Evolutionary conservation across 2,113 vertebrate genomes (phyloP), one percentile per base, ranked within the genome.

Genomic region (Chamaetylas fuelleborni): DNA sequence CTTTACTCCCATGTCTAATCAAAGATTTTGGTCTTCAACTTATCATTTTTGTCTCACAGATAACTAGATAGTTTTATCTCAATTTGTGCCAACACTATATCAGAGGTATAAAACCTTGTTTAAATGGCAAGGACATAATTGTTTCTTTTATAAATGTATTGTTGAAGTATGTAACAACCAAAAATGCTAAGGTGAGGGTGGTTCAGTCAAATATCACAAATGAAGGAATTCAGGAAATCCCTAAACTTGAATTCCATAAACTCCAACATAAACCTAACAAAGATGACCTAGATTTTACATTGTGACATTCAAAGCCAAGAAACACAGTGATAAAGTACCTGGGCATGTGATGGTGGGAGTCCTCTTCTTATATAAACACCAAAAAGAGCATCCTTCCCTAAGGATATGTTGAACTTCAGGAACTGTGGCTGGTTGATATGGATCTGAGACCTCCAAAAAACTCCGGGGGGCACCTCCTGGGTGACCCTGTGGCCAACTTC

Each of bases 361-460:
- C 99, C 99, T 95, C 99, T 99, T 97, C 99, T 98, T 81, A 99
- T 99, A 95, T 99, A 99, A 81, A 99, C 99, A 54, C 99, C 99
- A 13, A 99, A 99, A 89, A 99, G 98, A 34, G 99, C 99, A 45
- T 99, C 99, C 95, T 99, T 99, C 62, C 99, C 99, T 61, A 99
- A 98, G 82, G 99, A 99, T 90, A 99, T 99, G 98, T 99, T 99
- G 98, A 99, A 99, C 97, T 99, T 99, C 84, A 99, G 97, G 97
- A 99, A 99, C 97, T 99, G 99, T 14, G 99, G 99, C 88, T 99
- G 98, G 94, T 92, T 98, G 96, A 99, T 98, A 85, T 99, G 99
- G 74, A 99, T 98, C 97, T 99, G 98, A 66, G 99, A 98, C 78
- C 99, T 98, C 99, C 99, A 99, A 86, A 99, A 99, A 66, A 99